A percentile compares a stretch with the other conserved stretches of the same genome.
These are phyloP conservation scores for Akabosia matsudoensis DNA, from an alignment of 1,140 invertebrate species.

Conservation along the genomic window DNA sequence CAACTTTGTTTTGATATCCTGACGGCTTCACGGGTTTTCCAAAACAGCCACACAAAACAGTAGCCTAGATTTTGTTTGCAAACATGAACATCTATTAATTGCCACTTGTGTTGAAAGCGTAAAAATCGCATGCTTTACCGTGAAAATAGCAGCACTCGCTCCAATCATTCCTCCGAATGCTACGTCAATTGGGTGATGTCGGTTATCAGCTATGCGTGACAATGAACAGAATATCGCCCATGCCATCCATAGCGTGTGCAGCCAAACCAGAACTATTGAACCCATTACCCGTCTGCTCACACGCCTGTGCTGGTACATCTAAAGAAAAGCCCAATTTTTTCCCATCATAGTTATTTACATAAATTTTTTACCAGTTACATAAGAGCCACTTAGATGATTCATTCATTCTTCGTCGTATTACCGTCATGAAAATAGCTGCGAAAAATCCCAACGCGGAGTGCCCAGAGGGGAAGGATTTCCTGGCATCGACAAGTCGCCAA, in stretches of 20 bases:
- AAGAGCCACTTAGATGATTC: too few relatives aligned
- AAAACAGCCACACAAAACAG: conserved; percentile 30
- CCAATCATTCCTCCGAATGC: conserved; percentile 33
- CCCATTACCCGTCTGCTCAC: conserved; percentile 34
- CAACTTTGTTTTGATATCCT: conserved; percentile 36
- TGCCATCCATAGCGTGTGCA: conserved; percentile 35
- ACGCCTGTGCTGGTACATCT: conserved; percentile 42
- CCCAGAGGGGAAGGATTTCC: conserved; percentile 45
- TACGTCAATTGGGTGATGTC: conserved; percentile 43
- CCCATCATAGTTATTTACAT: too few relatives aligned
- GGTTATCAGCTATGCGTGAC: conserved; percentile 35
- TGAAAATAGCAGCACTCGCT: conserved; percentile 19
- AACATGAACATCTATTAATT: background rate
- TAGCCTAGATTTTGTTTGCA: background rate
- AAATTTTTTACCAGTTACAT: too few relatives aligned
- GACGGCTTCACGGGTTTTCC: conserved; percentile 21
- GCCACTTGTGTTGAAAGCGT: background rate
- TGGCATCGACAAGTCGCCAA: conserved; percentile 39
- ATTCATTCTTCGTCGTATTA: background rate
- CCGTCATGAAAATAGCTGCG: conserved; percentile 43
- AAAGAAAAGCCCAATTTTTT: background rate
- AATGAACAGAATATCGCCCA: conserved; percentile 41
- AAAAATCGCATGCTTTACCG: conserved; percentile 10
- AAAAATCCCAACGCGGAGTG: conserved; percentile 42
- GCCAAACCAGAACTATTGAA: conserved; percentile 27